phyloP scores from a whole-genome alignment of 2,888 invertebrate genomes.

The Pycnomerus fuliginosus region DNA sequence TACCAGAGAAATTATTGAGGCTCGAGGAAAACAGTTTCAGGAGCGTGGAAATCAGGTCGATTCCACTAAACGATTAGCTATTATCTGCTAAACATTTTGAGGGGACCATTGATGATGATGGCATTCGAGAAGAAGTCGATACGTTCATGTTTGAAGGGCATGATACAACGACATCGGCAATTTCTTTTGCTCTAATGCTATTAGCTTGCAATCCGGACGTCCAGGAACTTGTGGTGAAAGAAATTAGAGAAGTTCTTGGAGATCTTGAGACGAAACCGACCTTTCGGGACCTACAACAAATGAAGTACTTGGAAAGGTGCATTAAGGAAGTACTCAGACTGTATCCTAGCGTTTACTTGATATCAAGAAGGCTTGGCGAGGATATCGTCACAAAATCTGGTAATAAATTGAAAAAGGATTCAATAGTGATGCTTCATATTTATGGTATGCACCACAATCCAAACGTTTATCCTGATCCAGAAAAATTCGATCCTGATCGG shows the following conservation, averaged over 20 bases:
- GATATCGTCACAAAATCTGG: slow-evolving; percentile 32
- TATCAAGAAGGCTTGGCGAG: slow-evolving; percentile 39
- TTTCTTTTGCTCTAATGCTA: slow-evolving; percentile 26
- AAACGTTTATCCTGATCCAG: slow-evolving; percentile 63
- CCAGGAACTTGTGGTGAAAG: slow-evolving; percentile 21
- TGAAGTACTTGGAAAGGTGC: slow-evolving; percentile 46
- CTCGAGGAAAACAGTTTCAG: slow-evolving; percentile 25
- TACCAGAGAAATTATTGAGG: slow-evolving; percentile 28
- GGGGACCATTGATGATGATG: slow-evolving; percentile 53
- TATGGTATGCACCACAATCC: slow-evolving; percentile 65
- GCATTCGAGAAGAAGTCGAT: slow-evolving; percentile 62
- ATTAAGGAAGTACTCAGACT: slow-evolving; percentile 47
- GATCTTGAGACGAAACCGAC: slow-evolving; percentile 5
- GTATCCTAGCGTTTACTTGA: slow-evolving; percentile 47
- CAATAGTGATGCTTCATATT: slow-evolving; percentile 58
- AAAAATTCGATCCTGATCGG: slow-evolving; percentile 68
- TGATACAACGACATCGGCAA: slow-evolving; percentile 35
- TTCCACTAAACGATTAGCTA: slow-evolving; percentile 55
- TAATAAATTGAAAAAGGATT: slow-evolving; percentile 54
- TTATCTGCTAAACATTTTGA: slow-evolving; percentile 55
- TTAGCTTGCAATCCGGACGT: slow-evolving; percentile 28
- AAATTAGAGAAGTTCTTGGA: not conserved
- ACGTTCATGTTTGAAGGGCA: slow-evolving; percentile 60
- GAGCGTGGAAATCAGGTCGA: slow-evolving; percentile 12
- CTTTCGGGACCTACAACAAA: slow-evolving; percentile 41